Evolutionary conservation across 2,888 invertebrate species (phyloP).

Genomic region (Achlya flavicornis): DNA sequence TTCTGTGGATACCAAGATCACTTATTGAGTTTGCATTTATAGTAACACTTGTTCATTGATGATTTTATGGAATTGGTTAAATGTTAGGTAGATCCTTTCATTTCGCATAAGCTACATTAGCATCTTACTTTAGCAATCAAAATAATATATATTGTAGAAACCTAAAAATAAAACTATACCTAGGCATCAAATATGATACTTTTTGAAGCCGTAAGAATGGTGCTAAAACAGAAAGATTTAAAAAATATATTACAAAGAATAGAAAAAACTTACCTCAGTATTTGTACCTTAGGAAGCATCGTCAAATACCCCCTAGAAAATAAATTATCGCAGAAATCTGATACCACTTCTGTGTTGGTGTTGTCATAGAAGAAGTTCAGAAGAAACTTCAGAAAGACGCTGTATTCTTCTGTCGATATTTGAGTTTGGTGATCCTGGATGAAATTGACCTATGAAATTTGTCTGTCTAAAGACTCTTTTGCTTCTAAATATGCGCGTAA

Average conservation of each 20-base stretch:
- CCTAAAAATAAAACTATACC: too few relatives aligned
- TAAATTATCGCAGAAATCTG: slow-evolving; percentile 67
- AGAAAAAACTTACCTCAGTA: slow-evolving; percentile 50
- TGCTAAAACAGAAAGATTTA: too few relatives aligned
- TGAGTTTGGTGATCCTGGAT: slow-evolving; percentile 65
- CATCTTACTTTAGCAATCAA: too few relatives aligned
- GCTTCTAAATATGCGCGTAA: not conserved
- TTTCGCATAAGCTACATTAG: too few relatives aligned
- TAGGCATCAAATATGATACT: too few relatives aligned
- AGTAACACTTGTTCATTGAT: too few relatives aligned
- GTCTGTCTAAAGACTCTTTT: not conserved
- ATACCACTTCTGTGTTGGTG: slow-evolving; percentile 37
- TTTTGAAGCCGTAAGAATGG: too few relatives aligned
- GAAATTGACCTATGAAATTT: not conserved
- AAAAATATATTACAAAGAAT: not conserved
- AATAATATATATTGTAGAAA: too few relatives aligned
- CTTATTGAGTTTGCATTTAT: not conserved
- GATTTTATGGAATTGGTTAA: too few relatives aligned
- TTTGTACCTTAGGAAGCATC: slow-evolving; percentile 67
- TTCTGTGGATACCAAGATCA: slow-evolving; percentile 38
- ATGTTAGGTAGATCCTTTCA: too few relatives aligned
- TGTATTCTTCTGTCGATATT: slow-evolving; percentile 66
- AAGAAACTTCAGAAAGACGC: slow-evolving; percentile 63
- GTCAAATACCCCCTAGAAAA: slow-evolving; percentile 65
- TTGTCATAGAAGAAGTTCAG: slow-evolving; percentile 58